Base-by-base conservation (phyloP, 2,113 vertebrate genomes). In the Bungarus multicinctus region DNA sequence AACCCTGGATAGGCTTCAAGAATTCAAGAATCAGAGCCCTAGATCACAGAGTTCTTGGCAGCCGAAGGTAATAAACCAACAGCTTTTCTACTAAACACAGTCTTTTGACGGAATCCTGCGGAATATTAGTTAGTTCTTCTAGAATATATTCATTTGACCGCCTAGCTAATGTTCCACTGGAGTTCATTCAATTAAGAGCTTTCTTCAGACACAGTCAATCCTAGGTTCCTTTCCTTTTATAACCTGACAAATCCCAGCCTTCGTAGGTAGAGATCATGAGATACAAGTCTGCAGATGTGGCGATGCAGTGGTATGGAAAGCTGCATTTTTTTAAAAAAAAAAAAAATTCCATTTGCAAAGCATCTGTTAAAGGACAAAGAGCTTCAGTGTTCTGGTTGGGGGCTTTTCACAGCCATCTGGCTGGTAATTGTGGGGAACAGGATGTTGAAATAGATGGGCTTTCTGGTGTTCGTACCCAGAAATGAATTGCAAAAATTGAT, bases 71-170 rank as follows among this genome's bases (percentile, higher is more conserved):
- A 94, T 90, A 95, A 95, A 85, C 43, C 18, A 93, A 87, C 1
- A 1, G n/a, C 53, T 92, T 94, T 95, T 94, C 47, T 53, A 92
- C 39, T 30, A 89, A 94, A 30, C 53, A 55, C 90, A n/a, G 64
- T 45, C 25, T 90, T 89, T 91, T 88, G 85, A 88, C 27, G 53
- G 27, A 89, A 4, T 92, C 86, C 90, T 60, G 86, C 14, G 9
- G 93, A 55, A 81, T 91, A 85, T 81, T 92, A 90, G 45, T 54
- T 92, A 91, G 9, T 94, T 81, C 93, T 90, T 57, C 39, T 93
- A 85, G 74, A 53, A 93, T 93, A 96, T 93, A 94, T 95, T 92
- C 93, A 95, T 94, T 88, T 55, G 74, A 90, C 43, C 6, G 87
- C 57, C 89, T 90, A 87, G 34, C 30, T 92, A 90, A 50, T 89